Conservation (phyloP, 1,140 invertebrate genomes). For the Musca domestica region DNA sequence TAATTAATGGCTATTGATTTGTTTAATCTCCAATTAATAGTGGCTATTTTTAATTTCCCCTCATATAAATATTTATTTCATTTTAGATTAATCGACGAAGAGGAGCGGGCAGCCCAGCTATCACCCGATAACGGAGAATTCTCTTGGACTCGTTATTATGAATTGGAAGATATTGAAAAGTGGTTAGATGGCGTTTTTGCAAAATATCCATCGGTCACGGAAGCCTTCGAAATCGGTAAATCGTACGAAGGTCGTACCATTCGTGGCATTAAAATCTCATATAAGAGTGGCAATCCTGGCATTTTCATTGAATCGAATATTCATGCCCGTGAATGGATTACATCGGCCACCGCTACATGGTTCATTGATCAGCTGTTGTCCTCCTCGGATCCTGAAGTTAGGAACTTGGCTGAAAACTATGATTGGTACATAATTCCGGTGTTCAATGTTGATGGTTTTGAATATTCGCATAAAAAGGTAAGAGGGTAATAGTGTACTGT, state of each 20-base stretch:
- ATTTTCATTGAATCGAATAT: slow-evolving; percentile 61
- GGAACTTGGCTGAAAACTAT: slow-evolving; percentile 53
- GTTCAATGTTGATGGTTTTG: slow-evolving; percentile 73
- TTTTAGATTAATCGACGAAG: slow-evolving; percentile 44
- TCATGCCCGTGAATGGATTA: slow-evolving; percentile 61
- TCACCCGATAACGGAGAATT: slow-evolving; percentile 34
- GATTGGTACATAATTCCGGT: slow-evolving; percentile 70
- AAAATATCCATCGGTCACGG: slow-evolving; percentile 41
- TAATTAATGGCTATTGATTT: no score
- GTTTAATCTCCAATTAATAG: no score
- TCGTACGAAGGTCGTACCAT: slow-evolving; percentile 65
- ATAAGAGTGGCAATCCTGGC: slow-evolving; percentile 56
- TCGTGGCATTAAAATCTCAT: slow-evolving; percentile 61
- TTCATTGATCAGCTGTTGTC: slow-evolving; percentile 58
- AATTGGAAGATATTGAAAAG: slow-evolving; percentile 55
- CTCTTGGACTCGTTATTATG: slow-evolving; percentile 55
- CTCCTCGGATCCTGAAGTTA: slow-evolving; percentile 41
- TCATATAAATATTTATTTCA: background rate
- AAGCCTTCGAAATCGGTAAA: slow-evolving; percentile 43
- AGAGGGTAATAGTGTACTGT: no score
- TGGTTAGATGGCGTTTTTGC: slow-evolving; percentile 54
- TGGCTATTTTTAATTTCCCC: background rate
- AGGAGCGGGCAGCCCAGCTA: slow-evolving; percentile 28
- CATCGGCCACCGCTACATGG: slow-evolving; percentile 59
- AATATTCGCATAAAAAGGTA: slow-evolving; percentile 59